phyloP scores from a whole-genome alignment of 1,140 invertebrate genomes.

The Euura saliciscinereae region DNA sequence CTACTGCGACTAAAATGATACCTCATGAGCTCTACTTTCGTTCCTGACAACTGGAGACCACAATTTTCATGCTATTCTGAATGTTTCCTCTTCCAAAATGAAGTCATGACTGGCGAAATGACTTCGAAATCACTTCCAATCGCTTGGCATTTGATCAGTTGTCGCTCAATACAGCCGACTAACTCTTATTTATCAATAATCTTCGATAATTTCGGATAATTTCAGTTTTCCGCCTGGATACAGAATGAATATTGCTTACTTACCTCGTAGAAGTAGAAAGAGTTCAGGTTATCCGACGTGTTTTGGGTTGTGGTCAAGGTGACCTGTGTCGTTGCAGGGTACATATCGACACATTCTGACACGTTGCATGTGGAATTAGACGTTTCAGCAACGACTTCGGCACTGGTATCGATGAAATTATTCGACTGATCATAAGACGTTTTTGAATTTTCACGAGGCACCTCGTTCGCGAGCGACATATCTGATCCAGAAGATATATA shows the following conservation, averaged over 20 bases:
- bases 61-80: too few species aligned
- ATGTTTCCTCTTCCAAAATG: too few species aligned
- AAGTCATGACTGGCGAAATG: too few species aligned
- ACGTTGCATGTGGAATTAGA: not conserved
- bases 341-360: not conserved
- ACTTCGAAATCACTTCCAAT: too few species aligned
- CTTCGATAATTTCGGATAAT: too few species aligned
- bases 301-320: not conserved
- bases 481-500: not conserved
- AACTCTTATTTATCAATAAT: too few species aligned
- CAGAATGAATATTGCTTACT: not conserved
- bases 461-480: not conserved
- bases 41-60: too few species aligned
- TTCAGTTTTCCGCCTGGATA: too few species aligned
- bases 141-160: too few species aligned
- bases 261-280: not conserved
- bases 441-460: not conserved
- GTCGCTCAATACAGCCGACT: too few species aligned
- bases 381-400: not conserved
- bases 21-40: too few species aligned
- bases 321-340: not conserved
- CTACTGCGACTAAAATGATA: too few species aligned
- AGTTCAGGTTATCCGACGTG: not conserved
- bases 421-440: not conserved
- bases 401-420: not conserved